Evolutionary conservation across 2,797 vertebrate species (phyloP), one percentile per base, ranked within the genome.

Genomic region (Myripristis jacobus): DNA sequence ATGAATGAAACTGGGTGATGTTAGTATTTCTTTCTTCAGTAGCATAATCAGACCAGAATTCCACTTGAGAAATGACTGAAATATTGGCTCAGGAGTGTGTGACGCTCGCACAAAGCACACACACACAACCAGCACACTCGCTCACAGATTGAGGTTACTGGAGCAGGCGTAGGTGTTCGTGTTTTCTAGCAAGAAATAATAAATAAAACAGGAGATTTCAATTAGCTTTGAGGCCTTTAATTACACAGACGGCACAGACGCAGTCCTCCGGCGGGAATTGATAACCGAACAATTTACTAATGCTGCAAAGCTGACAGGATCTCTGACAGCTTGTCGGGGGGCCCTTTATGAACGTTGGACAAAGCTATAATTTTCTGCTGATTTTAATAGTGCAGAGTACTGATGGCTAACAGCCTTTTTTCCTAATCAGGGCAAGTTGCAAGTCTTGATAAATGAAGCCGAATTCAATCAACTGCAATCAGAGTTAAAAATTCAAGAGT

Each of bases 281-380:
- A 57, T 12, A 61, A 46, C 44, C 53, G 38, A 70, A 18, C 13
- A n/a, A 60, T 68, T 61, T 27, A 66, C 31, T 66, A 36, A 66
- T 43, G 22, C 41, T 51, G 64, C 43, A 52, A 57, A 46, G 52
- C 34, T 43, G 47, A n/a, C 43, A 3, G 43, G 15, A 44, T 47
- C 44, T 47, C 44, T 47, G 44, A 19, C 2, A 18, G n/a, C 4
- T 18, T 18, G 5, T 46, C 16, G 18, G 27, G 27, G 27, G 16
- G 3, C 8, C 44, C 44, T 47, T 19, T 1, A 10, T n/a, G 19
- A 10, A 19, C 18, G 18, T 19, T 7, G n/a, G 44, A 47, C 19
- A n/a, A 47, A 47, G 44, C 4, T 3, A n/a, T n/a, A 6, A 46
- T 47, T n/a, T n/a, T 6, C 44, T n/a, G 5, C 5, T 47, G 1